These are phyloP conservation scores for Drosophila pallidifrons DNA, from an alignment of 1,140 invertebrate species.

Conservation along the genomic window DNA sequence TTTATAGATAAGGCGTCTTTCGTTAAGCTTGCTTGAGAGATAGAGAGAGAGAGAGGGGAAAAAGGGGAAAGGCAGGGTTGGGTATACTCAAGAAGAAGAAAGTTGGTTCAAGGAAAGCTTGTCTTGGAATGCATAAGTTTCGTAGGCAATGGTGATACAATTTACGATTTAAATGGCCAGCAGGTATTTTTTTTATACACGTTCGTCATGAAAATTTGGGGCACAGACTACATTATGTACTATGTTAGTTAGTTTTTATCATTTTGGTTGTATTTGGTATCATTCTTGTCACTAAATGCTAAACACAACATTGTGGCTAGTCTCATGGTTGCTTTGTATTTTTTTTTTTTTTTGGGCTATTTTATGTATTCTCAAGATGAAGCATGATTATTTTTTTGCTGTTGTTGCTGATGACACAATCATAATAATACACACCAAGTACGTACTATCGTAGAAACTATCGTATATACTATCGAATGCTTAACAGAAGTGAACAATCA, in stretches of 20 bases:
- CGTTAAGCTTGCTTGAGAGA: constrained; percentile 26
- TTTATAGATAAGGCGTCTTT: constrained; percentile 56
- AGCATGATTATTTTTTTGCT: neutral
- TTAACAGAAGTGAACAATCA: neutral
- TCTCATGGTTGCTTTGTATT: constrained; percentile 61
- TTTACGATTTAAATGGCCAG: neutral
- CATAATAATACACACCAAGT: constrained; percentile 5
- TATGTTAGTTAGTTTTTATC: neutral
- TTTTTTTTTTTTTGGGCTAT: neutral
- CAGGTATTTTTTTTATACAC: neutral
- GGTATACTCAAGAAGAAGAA: no score
- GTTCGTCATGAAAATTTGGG: neutral
- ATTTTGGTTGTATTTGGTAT: neutral
- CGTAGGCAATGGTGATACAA: neutral
- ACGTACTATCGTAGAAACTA: constrained; percentile 21
- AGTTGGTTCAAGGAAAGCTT: neutral
- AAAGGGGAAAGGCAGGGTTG: neutral
- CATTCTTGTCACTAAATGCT: constrained; percentile 47
- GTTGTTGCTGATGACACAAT: constrained; percentile 7
- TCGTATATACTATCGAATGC: constrained; percentile 10
- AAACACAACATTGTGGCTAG: constrained; percentile 72
- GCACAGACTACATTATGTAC: neutral
- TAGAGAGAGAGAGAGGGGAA: neutral
- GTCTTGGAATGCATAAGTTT: constrained; percentile 5
- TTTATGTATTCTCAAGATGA: neutral